Conservation (phyloP, 2,797 vertebrate genomes). For the Tauraco hartlaubi region DNA sequence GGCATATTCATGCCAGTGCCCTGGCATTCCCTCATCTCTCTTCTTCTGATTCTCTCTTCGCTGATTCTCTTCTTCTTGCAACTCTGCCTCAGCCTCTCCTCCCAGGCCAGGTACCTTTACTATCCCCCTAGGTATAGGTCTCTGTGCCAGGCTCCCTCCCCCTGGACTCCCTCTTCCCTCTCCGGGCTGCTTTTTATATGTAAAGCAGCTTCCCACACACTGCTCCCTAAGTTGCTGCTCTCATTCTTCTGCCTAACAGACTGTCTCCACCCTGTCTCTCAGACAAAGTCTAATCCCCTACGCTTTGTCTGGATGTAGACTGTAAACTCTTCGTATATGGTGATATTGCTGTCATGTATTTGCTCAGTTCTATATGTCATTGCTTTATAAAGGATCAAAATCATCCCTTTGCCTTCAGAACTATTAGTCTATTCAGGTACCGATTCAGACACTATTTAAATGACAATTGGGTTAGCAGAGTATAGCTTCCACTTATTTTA, state of each 20-base stretch:
- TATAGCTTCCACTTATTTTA: slow-evolving; percentile 48
- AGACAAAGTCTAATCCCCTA: not conserved
- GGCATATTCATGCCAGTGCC: no score
- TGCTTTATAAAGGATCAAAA: slow-evolving; percentile 16
- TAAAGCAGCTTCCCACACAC: not conserved
- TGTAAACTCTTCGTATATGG: not conserved
- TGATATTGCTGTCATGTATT: not conserved
- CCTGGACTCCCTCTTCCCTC: not conserved
- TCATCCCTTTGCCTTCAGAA: slow-evolving; percentile 11
- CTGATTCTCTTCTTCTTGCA: not conserved
- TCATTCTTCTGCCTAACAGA: not conserved
- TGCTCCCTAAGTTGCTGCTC: not conserved
- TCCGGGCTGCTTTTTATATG: not conserved
- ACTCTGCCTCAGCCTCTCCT: not conserved
- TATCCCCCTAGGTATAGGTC: fast-evolving
- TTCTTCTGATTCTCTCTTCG: no score
- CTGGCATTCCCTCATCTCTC: fast-evolving
- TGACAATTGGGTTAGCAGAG: slow-evolving; percentile 49
- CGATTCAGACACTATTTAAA: slow-evolving; percentile 19
- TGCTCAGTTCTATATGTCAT: not conserved
- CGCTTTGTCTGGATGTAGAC: not conserved
- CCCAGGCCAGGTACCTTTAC: not conserved
- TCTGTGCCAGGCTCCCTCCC: not conserved
- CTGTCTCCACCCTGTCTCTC: not conserved
- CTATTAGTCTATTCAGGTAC: slow-evolving; percentile 42